Percentiles rank a stretch among this genome's conserved stretches.
Evolutionary conservation across 2,113 vertebrate genomes (phyloP).

Genomic region (Lanius ludovicianus): DNA sequence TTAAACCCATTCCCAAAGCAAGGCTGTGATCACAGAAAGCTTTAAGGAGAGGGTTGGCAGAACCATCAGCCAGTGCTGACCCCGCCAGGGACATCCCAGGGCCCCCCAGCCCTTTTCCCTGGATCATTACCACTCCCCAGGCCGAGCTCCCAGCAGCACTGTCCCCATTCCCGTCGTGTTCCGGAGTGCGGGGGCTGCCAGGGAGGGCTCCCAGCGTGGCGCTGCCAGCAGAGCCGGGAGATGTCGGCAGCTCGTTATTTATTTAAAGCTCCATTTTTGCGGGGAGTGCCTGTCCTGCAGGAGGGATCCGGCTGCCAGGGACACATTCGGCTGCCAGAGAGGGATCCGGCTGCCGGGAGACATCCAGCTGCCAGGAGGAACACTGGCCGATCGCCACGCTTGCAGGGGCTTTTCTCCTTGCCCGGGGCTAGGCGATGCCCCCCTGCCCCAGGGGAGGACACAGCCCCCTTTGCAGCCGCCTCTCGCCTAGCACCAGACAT

Average conservation of each 20-base stretch:
- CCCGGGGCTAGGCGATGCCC: neutral
- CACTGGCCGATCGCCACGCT: neutral
- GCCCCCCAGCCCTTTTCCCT: neutral
- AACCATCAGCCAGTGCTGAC: neutral
- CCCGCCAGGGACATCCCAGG: neutral
- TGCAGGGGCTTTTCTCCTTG: neutral
- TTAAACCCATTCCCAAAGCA: neutral
- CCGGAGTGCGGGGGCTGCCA: neutral
- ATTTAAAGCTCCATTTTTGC: slow-evolving; percentile 14
- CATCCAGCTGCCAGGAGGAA: neutral
- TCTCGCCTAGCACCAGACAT: neutral
- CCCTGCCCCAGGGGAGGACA: rapidly evolving
- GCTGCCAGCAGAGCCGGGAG: neutral
- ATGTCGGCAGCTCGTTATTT: neutral
- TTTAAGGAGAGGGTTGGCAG: neutral
- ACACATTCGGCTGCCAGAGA: neutral
- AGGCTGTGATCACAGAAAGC: neutral
- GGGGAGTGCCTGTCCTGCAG: neutral
- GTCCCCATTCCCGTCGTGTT: neutral
- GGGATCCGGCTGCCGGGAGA: neutral
- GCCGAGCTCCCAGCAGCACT: neutral
- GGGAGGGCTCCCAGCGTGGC: neutral
- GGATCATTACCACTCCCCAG: neutral
- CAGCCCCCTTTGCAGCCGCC: neutral
- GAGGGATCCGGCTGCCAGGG: neutral